A percentile compares a stretch with the other conserved stretches of the same genome.
Conservation (phyloP, 2,113 vertebrate genomes). For the Scophthalmus maximus region DNA sequence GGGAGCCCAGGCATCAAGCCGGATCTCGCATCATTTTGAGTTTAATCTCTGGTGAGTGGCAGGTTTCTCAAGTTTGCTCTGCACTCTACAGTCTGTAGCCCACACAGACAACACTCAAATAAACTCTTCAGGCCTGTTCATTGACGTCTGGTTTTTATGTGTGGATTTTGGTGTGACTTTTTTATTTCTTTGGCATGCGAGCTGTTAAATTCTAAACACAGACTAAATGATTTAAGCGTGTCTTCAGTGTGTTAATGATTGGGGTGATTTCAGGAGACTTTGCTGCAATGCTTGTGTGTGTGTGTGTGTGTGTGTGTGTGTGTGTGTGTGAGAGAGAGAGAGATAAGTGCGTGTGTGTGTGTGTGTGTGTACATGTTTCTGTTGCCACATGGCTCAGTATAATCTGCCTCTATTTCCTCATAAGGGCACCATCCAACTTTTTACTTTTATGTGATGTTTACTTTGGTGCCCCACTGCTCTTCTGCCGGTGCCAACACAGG, state of each 20-base stretch:
- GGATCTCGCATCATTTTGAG: conserved; percentile 23
- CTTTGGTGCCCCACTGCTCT: conserved; percentile 33
- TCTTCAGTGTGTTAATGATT: conserved; percentile 4
- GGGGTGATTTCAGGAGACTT: conserved; percentile 38
- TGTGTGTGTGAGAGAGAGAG: too few relatives aligned
- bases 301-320: neutral
- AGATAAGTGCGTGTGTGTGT: too few relatives aligned
- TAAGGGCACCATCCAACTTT: conserved; percentile 42
- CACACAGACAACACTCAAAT: too few relatives aligned
- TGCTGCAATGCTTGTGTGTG: neutral
- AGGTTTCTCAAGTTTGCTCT: too few relatives aligned
- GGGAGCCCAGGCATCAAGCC: neutral
- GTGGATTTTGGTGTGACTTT: too few relatives aligned
- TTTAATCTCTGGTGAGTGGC: conserved; percentile 34
- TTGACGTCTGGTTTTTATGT: too few relatives aligned
- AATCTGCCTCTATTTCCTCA: conserved; percentile 57
- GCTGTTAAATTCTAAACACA: conserved; percentile 34
- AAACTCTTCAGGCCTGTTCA: too few relatives aligned
- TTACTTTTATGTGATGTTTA: conserved; percentile 50
- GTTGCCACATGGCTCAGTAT: conserved; percentile 24
- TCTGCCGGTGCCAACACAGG: conserved; percentile 58
- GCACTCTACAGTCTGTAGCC: too few relatives aligned
- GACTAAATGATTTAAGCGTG: conserved; percentile 4
- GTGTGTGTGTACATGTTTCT: conserved; percentile 18
- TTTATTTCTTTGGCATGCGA: conserved; percentile 21